Conservation (phyloP, 2,113 vertebrate genomes). For the Astatotilapia flaviijosephi region DNA sequence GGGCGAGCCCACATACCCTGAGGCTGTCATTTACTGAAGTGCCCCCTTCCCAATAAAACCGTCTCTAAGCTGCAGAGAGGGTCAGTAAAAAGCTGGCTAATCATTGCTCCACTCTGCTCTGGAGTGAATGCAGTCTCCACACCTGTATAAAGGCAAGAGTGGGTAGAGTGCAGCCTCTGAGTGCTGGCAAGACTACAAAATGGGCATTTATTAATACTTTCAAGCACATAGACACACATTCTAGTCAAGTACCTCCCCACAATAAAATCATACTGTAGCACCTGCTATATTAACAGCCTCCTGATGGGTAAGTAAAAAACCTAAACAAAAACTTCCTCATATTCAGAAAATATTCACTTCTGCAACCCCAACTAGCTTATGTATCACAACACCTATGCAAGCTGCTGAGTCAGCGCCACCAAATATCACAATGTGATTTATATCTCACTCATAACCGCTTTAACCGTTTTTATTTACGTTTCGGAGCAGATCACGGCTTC, state of each 20-base stretch:
- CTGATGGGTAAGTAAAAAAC: neutral
- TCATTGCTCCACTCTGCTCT: slow-evolving; percentile 15
- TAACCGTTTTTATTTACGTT: neutral
- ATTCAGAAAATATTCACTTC: neutral
- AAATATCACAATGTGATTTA: neutral
- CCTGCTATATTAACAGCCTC: neutral
- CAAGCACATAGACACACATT: neutral
- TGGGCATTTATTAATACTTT: neutral
- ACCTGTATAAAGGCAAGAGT: neutral
- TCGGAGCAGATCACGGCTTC: neutral
- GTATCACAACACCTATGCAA: neutral
- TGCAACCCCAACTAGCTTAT: neutral
- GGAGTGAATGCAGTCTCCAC: slow-evolving; percentile 1
- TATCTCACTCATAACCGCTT: neutral
- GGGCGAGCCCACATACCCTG: neutral
- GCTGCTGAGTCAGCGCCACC: neutral
- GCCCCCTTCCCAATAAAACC: neutral
- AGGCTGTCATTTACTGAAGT: slow-evolving; percentile 1
- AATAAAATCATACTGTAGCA: neutral
- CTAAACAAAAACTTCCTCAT: neutral
- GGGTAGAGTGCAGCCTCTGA: neutral
- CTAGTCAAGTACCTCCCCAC: neutral
- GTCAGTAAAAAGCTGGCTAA: slow-evolving; percentile 33
- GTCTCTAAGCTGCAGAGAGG: slow-evolving; percentile 10
- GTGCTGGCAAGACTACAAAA: neutral